Conservation (phyloP, 2,888 invertebrate species). For the Machimus rusticus region DNA sequence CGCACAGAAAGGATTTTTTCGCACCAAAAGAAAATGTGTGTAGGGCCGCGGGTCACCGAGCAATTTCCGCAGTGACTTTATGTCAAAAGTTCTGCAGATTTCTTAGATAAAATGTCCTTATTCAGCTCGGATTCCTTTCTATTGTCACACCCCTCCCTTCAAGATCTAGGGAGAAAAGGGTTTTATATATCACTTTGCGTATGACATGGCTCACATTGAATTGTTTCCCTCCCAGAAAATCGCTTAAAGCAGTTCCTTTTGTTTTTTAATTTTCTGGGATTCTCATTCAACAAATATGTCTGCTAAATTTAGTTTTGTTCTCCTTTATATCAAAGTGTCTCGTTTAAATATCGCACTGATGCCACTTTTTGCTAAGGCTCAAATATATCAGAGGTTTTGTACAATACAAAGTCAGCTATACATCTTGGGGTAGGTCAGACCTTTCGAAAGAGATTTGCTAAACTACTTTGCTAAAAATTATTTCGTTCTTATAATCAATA, state of each 20-base stretch:
- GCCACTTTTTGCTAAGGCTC: neutral
- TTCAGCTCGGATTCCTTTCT: slow-evolving; percentile 27
- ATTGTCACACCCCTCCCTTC: slow-evolving; percentile 18
- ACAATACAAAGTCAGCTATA: neutral
- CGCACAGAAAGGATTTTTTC: neutral
- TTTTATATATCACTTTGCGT: slow-evolving; percentile 27
- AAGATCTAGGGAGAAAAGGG: slow-evolving; percentile 25
- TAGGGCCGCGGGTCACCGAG: slow-evolving; percentile 23
- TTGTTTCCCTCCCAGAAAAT: slow-evolving; percentile 10
- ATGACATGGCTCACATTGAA: neutral
- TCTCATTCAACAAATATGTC: neutral
- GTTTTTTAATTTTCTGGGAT: slow-evolving; percentile 31
- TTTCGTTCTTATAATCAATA: no score
- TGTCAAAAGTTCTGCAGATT: slow-evolving; percentile 36
- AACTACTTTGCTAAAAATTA: no score
- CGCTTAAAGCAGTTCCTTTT: slow-evolving; percentile 12
- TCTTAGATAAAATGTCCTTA: slow-evolving; percentile 36
- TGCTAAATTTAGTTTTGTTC: slow-evolving; percentile 26
- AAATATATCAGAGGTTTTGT: neutral
- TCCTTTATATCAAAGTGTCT: neutral
- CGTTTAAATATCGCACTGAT: neutral
- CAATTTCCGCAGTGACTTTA: slow-evolving; percentile 35
- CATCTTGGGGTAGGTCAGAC: neutral
- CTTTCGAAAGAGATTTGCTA: neutral
- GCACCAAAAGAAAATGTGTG: neutral